Evolutionary conservation across 2,113 vertebrate species (phyloP).

Genomic region (Leuciscus idus): DNA sequence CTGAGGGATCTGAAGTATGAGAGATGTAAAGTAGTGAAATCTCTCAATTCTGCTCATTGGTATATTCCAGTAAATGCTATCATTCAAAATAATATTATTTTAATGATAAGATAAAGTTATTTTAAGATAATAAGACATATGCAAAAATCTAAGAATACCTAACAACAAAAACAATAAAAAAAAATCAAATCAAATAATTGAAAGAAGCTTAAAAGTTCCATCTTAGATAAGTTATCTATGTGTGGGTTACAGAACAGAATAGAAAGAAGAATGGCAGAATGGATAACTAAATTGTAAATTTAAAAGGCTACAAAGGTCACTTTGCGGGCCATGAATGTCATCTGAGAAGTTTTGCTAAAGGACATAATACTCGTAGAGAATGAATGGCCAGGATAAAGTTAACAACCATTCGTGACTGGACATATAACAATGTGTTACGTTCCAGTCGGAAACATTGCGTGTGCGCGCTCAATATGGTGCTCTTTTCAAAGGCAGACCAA

Average conservation of each 20-base stretch:
- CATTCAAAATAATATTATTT: background rate
- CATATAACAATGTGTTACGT: constrained; percentile 52
- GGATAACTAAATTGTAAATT: background rate
- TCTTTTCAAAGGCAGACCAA: constrained; percentile 56
- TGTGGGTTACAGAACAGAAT: background rate
- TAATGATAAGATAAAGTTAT: background rate
- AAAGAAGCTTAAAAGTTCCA: too few species aligned
- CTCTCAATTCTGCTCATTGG: background rate
- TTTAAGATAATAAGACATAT: background rate
- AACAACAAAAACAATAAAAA: too few species aligned
- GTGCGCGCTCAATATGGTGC: constrained; percentile 45
- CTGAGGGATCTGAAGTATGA: background rate
- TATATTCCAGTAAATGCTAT: background rate
- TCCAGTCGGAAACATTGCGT: constrained; percentile 41
- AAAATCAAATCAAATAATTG: too few species aligned
- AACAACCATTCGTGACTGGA: constrained; percentile 37
- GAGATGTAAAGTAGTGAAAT: background rate
- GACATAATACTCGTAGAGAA: constrained; percentile 11
- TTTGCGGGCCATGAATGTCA: constrained; percentile 30
- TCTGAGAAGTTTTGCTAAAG: constrained; percentile 15
- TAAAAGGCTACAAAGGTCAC: constrained; percentile 1
- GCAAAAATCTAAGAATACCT: background rate
- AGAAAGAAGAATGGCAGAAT: background rate
- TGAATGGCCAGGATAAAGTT: constrained; percentile 27
- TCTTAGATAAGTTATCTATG: background rate